Base-by-base conservation (phyloP, 2,797 vertebrate species). In the Brachymystax lenok region DNA sequence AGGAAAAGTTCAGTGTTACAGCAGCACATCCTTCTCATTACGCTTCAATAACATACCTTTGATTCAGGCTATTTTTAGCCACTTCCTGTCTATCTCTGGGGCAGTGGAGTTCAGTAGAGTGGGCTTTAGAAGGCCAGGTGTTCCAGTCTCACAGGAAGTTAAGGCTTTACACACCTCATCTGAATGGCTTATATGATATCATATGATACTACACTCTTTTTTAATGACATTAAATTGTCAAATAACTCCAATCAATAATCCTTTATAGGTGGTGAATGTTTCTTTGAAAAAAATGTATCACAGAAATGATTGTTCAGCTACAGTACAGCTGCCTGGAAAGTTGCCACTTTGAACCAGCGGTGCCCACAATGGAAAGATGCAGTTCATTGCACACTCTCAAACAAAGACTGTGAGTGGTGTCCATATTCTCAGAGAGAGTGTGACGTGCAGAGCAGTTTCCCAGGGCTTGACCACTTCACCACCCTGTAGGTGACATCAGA, bases 1-100 rank as follows among this genome's bases (percentile, higher is more conserved):
- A 89, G 82, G 74, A 95, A 80, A 68, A 95, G 92, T 94, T 94
- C 92, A 93, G 90, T 90, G 93, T 93, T 94, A 91, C 94, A 94
- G 78, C 94, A 95, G 95, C 94, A 95, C 94, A 95, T 96, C 95
- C 95, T 95, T 96, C 95, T 96, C 95, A 13, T 59, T 95, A 95
- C 94, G 92, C 94, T 93, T 95, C 95, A 93, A 96, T 95, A 95
- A 95, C 95, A 95, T 95, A 96, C 95, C 95, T 96, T 96, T 96
- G 95, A 96, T 96, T 93, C 54, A 92, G 93, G 27, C 95, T 96
- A 96, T 96, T 96, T 95, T 95, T 96, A 96, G 95, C 93, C 91
- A 94, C 94, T 87, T 88, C 83, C 86, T 87, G 81, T 80, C 77
- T 56, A 54, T 59, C 67, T 76, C 24, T 66, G 78, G 74, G 70